A percentile compares a stretch with the other conserved stretches of the same genome.
These are phyloP conservation scores for Spodoptera litura DNA, from an alignment of 1,140 invertebrate genomes.

Conservation along the genomic window DNA sequence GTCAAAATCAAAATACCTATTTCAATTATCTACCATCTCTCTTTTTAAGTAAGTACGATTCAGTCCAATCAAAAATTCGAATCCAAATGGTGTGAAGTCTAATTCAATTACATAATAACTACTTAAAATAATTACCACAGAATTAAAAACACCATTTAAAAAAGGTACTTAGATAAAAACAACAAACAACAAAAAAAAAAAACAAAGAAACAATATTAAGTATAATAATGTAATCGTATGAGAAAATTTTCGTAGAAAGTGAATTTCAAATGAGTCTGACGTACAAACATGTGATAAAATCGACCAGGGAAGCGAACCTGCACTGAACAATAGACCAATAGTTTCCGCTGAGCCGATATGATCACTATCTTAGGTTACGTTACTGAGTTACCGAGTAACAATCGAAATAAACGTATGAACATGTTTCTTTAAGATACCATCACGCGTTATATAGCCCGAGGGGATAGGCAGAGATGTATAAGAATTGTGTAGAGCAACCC, in stretches of 20 bases:
- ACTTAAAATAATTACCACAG: too few relatives aligned
- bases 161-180: neutral
- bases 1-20: too few relatives aligned
- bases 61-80: too few relatives aligned
- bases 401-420: neutral
- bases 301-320: constrained; percentile 51
- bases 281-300: constrained; percentile 39
- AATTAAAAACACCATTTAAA: neutral
- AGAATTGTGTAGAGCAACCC: too few relatives aligned
- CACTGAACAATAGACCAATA: constrained; percentile 50
- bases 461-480: too few relatives aligned
- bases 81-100: too few relatives aligned
- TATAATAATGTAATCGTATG: constrained; percentile 43
- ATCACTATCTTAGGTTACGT: constrained; percentile 46
- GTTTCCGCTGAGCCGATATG: constrained; percentile 35
- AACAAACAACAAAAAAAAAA: neutral
- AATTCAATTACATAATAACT: too few relatives aligned
- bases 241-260: constrained; percentile 55
- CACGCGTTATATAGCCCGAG: too few relatives aligned
- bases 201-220: constrained; percentile 20
- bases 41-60: too few relatives aligned
- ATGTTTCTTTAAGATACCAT: neutral
- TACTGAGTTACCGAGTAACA: neutral
- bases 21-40: too few relatives aligned
- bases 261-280: constrained; percentile 45